Evolutionary conservation across 2,888 invertebrate genomes (phyloP), one percentile per base, ranked within the genome.

Genomic region (Plutella xylostella): DNA sequence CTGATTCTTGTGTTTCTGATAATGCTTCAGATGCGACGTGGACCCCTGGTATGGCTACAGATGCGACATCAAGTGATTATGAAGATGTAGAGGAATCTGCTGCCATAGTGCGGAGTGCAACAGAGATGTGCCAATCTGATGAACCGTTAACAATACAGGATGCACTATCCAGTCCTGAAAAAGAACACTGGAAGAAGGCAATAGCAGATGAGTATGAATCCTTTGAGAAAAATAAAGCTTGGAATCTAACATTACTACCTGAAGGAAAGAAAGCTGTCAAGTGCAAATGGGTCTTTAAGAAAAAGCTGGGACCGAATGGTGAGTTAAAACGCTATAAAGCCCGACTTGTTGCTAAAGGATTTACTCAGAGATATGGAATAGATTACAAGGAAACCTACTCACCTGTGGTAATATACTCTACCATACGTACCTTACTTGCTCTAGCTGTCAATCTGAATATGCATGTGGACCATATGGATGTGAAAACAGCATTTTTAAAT

Each of bases 401-500:
- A 22, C 47, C 49, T 6, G 45, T 49, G 4, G 47, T 47, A 9
- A 37, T 46, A 22, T 38, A 46, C 33, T 44, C 49, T 31, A 44
- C 46, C 2, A 45, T 49, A 21, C 34, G 45, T 17, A 42, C 42
- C 22, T 25, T 47, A 34, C 43, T 49, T 33, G 38, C 46, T 11
- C 20, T 43, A 31, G 19, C 28, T 11, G 25, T 12, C 21, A 30
- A 42, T 20, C 30, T 28, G 9, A 44, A 46, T 35, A 30, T 51
- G 42, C 20, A 39, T 19, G 51, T 53, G 15, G 48, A 51, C 12
- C 54, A 55, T 38, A 20, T 55, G 11, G 54, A 54, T 42, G 48
- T 53, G 1, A 37, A 40, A 3, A 53, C 53, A 11, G 54, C 54
- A 19, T 55, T 55, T 45, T 35, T 55, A 3, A 47, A 54, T 48